Evolutionary conservation across 2,888 invertebrate genomes (phyloP), one percentile per base, ranked within the genome.

Genomic region (Drosophila recens): DNA sequence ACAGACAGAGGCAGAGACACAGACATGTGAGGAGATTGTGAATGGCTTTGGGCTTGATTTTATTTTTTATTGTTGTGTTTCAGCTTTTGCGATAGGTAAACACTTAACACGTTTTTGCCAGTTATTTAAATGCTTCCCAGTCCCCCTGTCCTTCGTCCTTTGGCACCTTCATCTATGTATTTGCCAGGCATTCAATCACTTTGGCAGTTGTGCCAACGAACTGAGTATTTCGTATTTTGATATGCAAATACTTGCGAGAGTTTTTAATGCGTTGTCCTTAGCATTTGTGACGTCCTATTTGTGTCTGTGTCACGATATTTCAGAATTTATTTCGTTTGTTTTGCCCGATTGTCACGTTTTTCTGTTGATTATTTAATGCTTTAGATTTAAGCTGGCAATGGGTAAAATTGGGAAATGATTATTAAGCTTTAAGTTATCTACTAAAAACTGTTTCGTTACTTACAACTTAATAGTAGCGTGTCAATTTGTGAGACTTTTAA

Each of bases 61-160:
- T 20, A 43, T 59, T 64, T 68, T 49, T 52, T 57, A 49, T 58
- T 56, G 46, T 59, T 70, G 43, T 59, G 42, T 61, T 69, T 71
- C 69, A 81, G 75, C 81, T 85, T 89, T 83, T 81, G 71, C 82
- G 75, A 87, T 89, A 90, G 91, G 90, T 90, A 91, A 91, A 90
- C 91, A 91, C 91, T 90, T 91, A 91, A 89, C 91, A 91, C 89
- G 90, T 91, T 91, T 89, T 89, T 90, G 72, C 59, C 76, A 65
- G 86, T 69, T 81, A 79, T 81, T 83, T 89, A 79, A 89, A 85
- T 65, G 73, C 73, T 74, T 64, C 52, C 57, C 69, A 63, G 58
- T 57, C 63, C 59, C 64, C 5, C n/a, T 17, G 8, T 43, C 27
- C 27, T 40, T 15, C 23, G 8, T 43, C 27, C 46, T 27, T 36